Evolutionary conservation across 2,113 vertebrate species (phyloP).

Genomic region (Microtus oregoni): DNA sequence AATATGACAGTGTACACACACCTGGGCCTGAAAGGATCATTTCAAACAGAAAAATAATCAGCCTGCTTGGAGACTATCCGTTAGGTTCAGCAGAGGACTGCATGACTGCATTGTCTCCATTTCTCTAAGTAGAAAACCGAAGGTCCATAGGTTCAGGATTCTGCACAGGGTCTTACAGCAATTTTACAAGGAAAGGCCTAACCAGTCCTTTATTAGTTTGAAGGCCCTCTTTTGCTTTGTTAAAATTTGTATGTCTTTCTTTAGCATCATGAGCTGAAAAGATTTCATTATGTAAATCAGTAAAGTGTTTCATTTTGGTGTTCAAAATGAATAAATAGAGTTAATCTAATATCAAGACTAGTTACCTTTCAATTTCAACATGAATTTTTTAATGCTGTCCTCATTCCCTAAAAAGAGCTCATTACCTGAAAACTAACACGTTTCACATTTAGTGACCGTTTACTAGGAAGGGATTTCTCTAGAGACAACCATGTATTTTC

Average conservation of each 20-base stretch:
- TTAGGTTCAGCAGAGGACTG: background rate
- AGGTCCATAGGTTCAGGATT: background rate
- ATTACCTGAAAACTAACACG: background rate
- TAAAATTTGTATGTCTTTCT: conserved; percentile 1
- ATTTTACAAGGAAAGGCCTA: background rate
- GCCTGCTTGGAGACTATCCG: background rate
- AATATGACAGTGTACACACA: background rate
- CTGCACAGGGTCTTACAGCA: background rate
- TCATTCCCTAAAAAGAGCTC: background rate
- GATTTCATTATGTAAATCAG: background rate
- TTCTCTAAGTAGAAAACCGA: background rate
- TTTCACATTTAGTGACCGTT: background rate
- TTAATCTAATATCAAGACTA: background rate
- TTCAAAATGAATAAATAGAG: background rate
- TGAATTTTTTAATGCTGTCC: background rate
- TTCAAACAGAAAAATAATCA: background rate
- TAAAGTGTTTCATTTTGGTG: background rate
- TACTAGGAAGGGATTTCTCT: background rate
- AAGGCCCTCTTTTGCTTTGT: background rate
- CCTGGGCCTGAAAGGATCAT: background rate
- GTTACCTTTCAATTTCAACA: background rate
- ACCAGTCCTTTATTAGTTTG: background rate
- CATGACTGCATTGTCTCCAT: background rate
- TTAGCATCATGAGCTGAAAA: background rate
- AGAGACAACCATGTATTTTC: background rate